phyloP scores from a whole-genome alignment of 2,797 vertebrate species.

The Saxicola maurus region DNA sequence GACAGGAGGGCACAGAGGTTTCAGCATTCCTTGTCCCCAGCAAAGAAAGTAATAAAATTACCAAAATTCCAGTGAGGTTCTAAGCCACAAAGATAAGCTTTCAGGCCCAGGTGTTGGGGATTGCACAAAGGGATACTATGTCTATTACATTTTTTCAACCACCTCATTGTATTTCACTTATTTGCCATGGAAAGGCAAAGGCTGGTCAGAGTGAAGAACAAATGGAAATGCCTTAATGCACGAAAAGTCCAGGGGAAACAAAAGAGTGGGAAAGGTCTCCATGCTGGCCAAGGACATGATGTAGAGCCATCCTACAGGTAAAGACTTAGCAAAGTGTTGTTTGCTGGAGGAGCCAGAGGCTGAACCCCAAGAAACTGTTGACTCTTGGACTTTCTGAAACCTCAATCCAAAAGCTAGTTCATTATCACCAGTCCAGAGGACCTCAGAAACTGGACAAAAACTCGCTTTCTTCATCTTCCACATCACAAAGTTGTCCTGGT shows the following conservation, averaged over 20 bases:
- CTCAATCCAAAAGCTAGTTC: background rate
- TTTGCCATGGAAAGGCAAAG: background rate
- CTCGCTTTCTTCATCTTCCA: background rate
- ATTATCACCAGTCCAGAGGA: background rate
- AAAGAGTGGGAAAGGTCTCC: background rate
- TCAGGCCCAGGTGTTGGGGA: background rate
- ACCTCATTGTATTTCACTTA: background rate
- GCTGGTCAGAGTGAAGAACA: background rate
- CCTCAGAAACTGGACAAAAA: background rate
- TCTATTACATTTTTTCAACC: background rate
- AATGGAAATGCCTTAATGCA: background rate
- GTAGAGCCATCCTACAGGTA: background rate
- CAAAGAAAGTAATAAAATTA: background rate
- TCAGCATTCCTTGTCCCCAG: background rate
- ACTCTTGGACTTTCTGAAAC: background rate
- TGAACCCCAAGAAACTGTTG: background rate
- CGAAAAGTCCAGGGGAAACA: background rate
- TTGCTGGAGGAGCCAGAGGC: background rate
- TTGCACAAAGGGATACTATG: background rate
- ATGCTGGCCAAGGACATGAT: background rate
- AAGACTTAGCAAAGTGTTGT: background rate
- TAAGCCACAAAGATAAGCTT: background rate
- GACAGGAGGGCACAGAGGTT: background rate
- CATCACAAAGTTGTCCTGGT: background rate
- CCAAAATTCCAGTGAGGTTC: background rate